phyloP scores from a whole-genome alignment of 2,797 vertebrate species.

The Ataeniobius toweri region DNA sequence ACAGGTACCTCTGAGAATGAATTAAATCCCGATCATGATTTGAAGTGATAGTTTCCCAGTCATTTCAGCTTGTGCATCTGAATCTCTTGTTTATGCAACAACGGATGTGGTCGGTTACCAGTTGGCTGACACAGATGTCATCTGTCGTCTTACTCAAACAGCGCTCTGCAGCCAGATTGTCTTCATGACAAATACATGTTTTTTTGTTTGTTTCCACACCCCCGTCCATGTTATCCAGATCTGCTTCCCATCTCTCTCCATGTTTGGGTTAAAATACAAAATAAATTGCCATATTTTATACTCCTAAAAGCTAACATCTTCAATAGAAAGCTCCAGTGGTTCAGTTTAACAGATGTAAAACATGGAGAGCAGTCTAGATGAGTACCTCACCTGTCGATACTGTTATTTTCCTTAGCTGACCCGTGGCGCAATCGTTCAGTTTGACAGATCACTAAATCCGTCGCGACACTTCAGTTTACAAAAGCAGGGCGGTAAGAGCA shows the following conservation, averaged over 20 bases:
- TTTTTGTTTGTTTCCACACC: neutral
- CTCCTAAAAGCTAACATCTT: neutral
- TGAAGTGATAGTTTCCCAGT: neutral
- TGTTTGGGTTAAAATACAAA: neutral
- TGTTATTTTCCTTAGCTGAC: neutral
- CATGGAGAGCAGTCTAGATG: neutral
- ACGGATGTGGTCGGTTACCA: constrained; percentile 62
- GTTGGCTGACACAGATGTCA: constrained; percentile 27
- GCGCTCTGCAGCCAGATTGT: constrained; percentile 2
- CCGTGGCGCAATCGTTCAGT: neutral
- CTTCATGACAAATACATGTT: neutral
- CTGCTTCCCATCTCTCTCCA: constrained; percentile 24
- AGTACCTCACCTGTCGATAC: neutral
- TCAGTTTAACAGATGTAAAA: neutral
- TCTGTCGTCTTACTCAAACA: neutral
- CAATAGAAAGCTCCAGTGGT: neutral
- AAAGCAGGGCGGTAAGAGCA: neutral
- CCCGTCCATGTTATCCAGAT: constrained; percentile 15
- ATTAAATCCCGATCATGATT: too few species aligned
- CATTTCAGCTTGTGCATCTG: constrained; percentile 5
- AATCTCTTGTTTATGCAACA: constrained; percentile 8
- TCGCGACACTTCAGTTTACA: neutral
- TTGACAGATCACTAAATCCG: constrained; percentile 20
- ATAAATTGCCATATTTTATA: neutral
- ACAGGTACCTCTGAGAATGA: neutral